Percentiles rank a stretch among this genome's conserved stretches.
Conservation (phyloP, 2,113 vertebrate species). For the Coptodon rendalli region DNA sequence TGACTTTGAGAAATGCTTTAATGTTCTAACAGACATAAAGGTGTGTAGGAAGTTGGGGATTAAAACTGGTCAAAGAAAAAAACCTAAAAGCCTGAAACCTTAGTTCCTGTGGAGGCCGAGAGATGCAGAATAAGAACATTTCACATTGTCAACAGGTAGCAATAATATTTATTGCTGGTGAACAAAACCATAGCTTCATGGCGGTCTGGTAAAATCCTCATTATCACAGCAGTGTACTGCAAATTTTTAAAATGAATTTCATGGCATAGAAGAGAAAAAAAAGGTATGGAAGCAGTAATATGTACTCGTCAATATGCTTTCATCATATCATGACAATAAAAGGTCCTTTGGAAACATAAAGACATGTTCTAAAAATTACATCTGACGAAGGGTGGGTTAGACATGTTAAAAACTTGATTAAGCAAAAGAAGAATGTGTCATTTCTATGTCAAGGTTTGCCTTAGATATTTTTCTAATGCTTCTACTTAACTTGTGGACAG, state of each 20-base stretch:
- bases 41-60: not conserved
- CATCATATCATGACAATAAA: not conserved
- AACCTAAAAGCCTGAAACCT: not conserved
- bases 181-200: not conserved
- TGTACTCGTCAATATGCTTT: not conserved
- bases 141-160: not conserved
- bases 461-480: not conserved
- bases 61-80: not conserved
- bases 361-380: not conserved
- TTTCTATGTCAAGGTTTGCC: not conserved
- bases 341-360: not conserved
- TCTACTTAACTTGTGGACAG: not conserved
- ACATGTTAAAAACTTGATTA: not conserved
- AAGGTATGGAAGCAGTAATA: not conserved
- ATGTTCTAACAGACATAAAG: not conserved
- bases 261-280: not conserved
- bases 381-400: not conserved
- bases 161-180: not conserved
- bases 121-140: not conserved
- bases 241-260: rapidly evolving
- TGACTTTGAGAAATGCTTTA: not conserved
- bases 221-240: not conserved
- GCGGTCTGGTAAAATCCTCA: not conserved
- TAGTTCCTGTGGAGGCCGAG: not conserved
- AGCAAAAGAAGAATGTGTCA: not conserved